phyloP scores from a whole-genome alignment of 2,888 invertebrate species.

The Steinernema scapterisci region DNA sequence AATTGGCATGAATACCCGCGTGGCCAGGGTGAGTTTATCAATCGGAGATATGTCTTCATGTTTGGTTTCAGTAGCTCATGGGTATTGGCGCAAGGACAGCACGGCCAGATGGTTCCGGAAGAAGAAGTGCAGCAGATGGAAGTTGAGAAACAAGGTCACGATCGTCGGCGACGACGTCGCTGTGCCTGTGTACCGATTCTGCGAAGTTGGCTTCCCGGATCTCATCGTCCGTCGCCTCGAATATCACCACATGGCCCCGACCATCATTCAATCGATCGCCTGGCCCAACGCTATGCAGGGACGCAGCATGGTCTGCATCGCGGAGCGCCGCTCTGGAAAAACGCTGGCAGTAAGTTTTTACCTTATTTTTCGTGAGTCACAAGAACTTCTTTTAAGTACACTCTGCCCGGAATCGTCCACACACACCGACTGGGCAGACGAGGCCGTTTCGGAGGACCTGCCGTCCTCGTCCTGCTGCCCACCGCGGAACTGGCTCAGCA shows the following conservation, averaged over 20 bases:
- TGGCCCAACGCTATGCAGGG: constrained; percentile 91
- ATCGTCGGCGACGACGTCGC: constrained; percentile 83
- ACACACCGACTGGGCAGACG: neutral
- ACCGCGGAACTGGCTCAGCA: constrained; percentile 80
- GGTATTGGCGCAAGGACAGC: too few relatives aligned
- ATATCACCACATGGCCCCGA: constrained; percentile 44
- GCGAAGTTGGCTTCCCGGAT: constrained; percentile 81
- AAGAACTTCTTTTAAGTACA: constrained; percentile 57
- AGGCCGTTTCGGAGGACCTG: neutral
- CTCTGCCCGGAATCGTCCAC: constrained; percentile 71
- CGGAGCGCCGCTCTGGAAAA: constrained; percentile 79
- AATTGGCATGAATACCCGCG: too few relatives aligned
- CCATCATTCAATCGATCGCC: constrained; percentile 78
- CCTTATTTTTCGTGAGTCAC: neutral
- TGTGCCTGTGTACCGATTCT: constrained; percentile 83
- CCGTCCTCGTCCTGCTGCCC: constrained; percentile 89
- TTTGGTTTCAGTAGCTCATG: too few relatives aligned
- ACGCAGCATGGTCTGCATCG: constrained; percentile 90
- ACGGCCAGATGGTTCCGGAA: too few relatives aligned
- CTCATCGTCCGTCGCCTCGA: constrained; percentile 37
- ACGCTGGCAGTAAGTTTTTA: constrained; percentile 78
- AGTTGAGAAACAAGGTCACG: constrained; percentile 81
- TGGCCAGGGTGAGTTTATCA: too few relatives aligned
- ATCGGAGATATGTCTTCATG: too few relatives aligned
- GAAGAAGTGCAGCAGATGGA: constrained; percentile 71